Evolutionary conservation across 92 coral and sea anemone genomes (phyloP).

Genomic region (Zoanthus solanderi): DNA sequence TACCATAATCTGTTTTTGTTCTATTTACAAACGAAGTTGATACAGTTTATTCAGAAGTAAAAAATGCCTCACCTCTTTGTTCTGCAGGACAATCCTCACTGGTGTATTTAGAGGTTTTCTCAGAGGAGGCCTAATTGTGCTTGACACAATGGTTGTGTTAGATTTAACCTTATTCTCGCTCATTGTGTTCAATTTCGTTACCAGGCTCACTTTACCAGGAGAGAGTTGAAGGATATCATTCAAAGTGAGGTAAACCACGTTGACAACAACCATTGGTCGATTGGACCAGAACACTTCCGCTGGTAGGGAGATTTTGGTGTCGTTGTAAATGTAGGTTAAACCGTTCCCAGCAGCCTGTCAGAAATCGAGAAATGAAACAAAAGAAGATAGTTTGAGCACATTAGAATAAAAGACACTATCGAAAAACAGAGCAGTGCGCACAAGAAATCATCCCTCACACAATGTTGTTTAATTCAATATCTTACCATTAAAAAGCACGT

Average conservation of each 20-base stretch:
- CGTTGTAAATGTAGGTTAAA: slow-evolving; percentile 38
- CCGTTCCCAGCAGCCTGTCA: slow-evolving; percentile 58
- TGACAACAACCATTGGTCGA: slow-evolving; percentile 58
- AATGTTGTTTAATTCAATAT: too few relatives aligned
- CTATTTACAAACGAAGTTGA: background rate
- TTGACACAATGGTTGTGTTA: slow-evolving; percentile 83
- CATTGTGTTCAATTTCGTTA: slow-evolving; percentile 10
- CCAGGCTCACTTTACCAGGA: slow-evolving; percentile 6
- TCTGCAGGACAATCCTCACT: slow-evolving; percentile 79
- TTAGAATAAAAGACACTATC: background rate
- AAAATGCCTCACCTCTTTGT: slow-evolving; percentile 58
- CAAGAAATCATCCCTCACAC: too few relatives aligned
- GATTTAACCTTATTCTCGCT: slow-evolving; percentile 22
- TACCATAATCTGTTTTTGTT: background rate
- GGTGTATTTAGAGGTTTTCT: slow-evolving; percentile 47
- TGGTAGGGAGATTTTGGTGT: slow-evolving; percentile 66
- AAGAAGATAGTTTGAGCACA: background rate
- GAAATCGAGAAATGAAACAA: background rate
- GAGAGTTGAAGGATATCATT: slow-evolving; percentile 64
- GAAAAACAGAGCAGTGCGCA: too few relatives aligned
- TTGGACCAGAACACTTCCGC: slow-evolving; percentile 59
- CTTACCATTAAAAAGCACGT: too few relatives aligned
- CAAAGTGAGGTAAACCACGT: slow-evolving; percentile 71
- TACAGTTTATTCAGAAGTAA: background rate
- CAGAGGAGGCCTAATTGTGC: slow-evolving; percentile 77